Evolutionary conservation across 2,797 vertebrate genomes (phyloP).

Genomic region (Dromococcyx pavoninus): DNA sequence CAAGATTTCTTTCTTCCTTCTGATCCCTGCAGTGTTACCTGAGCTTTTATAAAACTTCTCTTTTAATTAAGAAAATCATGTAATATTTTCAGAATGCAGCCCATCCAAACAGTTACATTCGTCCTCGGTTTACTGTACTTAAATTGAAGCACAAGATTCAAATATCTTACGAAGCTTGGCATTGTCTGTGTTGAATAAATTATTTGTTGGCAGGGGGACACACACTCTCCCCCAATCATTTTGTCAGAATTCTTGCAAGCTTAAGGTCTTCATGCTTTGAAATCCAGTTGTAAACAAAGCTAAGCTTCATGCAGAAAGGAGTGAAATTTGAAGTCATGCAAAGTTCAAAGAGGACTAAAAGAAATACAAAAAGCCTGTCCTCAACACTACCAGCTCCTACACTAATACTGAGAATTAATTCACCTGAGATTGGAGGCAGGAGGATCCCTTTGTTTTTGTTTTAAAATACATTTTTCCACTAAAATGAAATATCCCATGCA

Average conservation of each 20-base stretch:
- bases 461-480: neutral
- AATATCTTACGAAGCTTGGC: neutral
- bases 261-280: neutral
- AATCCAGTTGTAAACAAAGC: slow-evolving; percentile 5
- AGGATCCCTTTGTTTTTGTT: neutral
- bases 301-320: neutral
- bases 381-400: neutral
- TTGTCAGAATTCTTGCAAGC: neutral
- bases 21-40: neutral
- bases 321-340: neutral
- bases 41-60: neutral
- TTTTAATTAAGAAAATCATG: neutral
- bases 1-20: neutral
- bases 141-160: neutral
- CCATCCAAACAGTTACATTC: neutral
- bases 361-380: neutral
- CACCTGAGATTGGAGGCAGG: neutral
- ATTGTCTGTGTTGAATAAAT: neutral
- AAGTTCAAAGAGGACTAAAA: neutral
- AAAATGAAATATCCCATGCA: neutral
- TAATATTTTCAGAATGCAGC: neutral
- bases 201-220: neutral
- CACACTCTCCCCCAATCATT: neutral
- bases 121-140: neutral
- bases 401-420: neutral